Evolutionary conservation across 2,888 invertebrate species (phyloP).

Genomic region (Allophyes oxyacanthae): DNA sequence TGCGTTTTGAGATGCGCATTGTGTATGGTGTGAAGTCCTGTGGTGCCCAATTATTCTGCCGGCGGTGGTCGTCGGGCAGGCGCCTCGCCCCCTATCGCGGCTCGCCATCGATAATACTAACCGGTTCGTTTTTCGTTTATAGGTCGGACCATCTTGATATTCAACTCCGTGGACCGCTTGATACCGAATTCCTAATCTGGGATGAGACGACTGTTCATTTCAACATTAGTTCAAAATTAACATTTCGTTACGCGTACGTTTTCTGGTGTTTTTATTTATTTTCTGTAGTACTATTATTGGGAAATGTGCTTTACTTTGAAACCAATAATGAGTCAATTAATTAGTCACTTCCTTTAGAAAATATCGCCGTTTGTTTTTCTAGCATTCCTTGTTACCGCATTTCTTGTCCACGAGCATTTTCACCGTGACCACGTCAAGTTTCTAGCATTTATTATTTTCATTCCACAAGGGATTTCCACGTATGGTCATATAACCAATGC

Average conservation of each 20-base stretch:
- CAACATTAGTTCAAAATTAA: constrained; percentile 51
- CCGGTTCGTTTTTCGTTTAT: constrained; percentile 86
- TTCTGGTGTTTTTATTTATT: constrained; percentile 22
- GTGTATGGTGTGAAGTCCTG: constrained; percentile 87
- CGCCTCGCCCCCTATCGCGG: constrained; percentile 86
- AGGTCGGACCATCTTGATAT: constrained; percentile 72
- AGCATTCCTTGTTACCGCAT: constrained; percentile 54
- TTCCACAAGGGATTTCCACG: constrained; percentile 77
- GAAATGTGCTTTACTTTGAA: constrained; percentile 13
- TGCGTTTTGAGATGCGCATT: constrained; percentile 60
- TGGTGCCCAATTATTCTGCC: constrained; percentile 86
- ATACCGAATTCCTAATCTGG: constrained; percentile 66
- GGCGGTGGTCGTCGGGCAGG: constrained; percentile 84
- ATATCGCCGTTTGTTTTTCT: constrained; percentile 64
- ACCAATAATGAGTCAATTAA: constrained; percentile 47
- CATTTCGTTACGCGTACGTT: constrained; percentile 33
- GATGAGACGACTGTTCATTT: constrained; percentile 54
- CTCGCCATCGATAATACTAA: constrained; percentile 86
- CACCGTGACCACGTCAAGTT: constrained; percentile 67
- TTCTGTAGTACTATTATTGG: background rate
- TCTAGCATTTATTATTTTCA: constrained; percentile 77
- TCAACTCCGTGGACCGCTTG: constrained; percentile 58
- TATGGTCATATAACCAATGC: constrained; percentile 60
- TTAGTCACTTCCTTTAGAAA: constrained; percentile 63
- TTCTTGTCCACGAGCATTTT: constrained; percentile 64